Evolutionary conservation across 2,113 vertebrate genomes (phyloP).

Genomic region (Etia nguti): DNA sequence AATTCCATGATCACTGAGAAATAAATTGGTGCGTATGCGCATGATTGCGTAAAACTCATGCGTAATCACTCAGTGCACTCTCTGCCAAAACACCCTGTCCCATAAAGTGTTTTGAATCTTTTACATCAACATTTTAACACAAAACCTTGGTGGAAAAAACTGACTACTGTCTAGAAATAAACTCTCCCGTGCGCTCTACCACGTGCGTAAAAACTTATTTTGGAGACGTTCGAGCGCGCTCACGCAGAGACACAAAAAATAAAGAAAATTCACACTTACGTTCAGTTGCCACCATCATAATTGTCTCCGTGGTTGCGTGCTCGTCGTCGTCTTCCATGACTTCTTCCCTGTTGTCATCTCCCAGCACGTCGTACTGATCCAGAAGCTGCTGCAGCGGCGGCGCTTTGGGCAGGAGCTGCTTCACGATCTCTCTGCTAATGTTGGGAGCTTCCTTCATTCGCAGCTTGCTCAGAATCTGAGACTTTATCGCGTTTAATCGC

Average conservation of each 20-base stretch:
- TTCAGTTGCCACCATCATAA: conserved; percentile 93
- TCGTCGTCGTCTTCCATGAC: conserved; percentile 93
- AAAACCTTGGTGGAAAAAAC: not conserved
- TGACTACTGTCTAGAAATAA: not conserved
- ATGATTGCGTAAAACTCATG: not conserved
- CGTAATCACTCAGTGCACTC: not conserved
- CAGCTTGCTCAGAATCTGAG: conserved; percentile 98
- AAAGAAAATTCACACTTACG: conserved; percentile 73
- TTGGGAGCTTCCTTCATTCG: conserved; percentile 95
- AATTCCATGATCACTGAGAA: not conserved
- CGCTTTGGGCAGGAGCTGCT: conserved; percentile 92
- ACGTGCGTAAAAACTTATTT: conserved; percentile 20
- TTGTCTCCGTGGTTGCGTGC: conserved; percentile 90
- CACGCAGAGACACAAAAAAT: not conserved
- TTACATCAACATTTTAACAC: not conserved
- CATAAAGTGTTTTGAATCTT: not conserved
- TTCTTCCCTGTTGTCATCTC: conserved; percentile 87
- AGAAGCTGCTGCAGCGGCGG: conserved; percentile 94
- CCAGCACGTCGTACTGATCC: conserved; percentile 96
- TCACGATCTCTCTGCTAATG: conserved; percentile 92
- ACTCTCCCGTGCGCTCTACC: not conserved
- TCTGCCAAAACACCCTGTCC: not conserved
- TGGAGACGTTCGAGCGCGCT: not conserved
- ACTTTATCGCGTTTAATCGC: conserved; percentile 94
- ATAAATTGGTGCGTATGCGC: not conserved